phyloP scores from a whole-genome alignment of 2,888 invertebrate genomes.

The Oscheius sp. region DNA sequence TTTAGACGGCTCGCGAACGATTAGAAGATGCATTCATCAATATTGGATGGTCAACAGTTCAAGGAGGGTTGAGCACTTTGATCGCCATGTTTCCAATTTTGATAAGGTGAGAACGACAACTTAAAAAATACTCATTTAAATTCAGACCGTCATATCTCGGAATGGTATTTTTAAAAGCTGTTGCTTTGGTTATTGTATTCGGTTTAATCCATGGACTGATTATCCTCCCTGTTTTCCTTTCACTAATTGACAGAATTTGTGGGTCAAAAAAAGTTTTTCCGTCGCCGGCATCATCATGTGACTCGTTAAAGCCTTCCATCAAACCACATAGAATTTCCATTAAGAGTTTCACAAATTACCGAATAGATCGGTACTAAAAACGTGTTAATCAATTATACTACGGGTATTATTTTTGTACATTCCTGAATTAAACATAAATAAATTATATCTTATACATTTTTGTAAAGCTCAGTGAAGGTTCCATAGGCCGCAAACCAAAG shows the following conservation, averaged over 20 bases:
- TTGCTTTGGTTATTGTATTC: slow-evolving; percentile 52
- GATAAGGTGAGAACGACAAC: slow-evolving; percentile 8
- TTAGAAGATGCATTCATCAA: slow-evolving; percentile 46
- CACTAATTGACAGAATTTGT: slow-evolving; percentile 25
- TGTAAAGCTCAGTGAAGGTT: too few species aligned
- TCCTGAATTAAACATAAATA: slow-evolving; percentile 18
- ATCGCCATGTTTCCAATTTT: slow-evolving; percentile 55
- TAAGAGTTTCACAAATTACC: slow-evolving; percentile 30
- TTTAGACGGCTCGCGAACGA: slow-evolving; percentile 46
- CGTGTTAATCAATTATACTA: neutral
- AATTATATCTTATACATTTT: neutral
- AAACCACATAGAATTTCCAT: slow-evolving; percentile 32
- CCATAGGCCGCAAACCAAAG: too few species aligned
- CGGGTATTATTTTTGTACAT: slow-evolving; percentile 25
- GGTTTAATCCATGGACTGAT: slow-evolving; percentile 57
- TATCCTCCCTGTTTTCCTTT: slow-evolving; percentile 53
- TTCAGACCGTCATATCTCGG: slow-evolving; percentile 51
- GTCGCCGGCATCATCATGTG: slow-evolving; percentile 13
- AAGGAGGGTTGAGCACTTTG: slow-evolving; percentile 54
- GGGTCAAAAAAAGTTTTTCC: slow-evolving; percentile 19
- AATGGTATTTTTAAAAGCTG: slow-evolving; percentile 57
- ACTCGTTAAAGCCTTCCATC: slow-evolving; percentile 8
- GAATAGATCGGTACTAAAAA: slow-evolving; percentile 9
- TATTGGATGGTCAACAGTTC: slow-evolving; percentile 61
- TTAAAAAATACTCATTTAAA: slow-evolving; percentile 14